Base-by-base conservation (phyloP, 2,113 vertebrate species). In the Camarhynchus parvulus region DNA sequence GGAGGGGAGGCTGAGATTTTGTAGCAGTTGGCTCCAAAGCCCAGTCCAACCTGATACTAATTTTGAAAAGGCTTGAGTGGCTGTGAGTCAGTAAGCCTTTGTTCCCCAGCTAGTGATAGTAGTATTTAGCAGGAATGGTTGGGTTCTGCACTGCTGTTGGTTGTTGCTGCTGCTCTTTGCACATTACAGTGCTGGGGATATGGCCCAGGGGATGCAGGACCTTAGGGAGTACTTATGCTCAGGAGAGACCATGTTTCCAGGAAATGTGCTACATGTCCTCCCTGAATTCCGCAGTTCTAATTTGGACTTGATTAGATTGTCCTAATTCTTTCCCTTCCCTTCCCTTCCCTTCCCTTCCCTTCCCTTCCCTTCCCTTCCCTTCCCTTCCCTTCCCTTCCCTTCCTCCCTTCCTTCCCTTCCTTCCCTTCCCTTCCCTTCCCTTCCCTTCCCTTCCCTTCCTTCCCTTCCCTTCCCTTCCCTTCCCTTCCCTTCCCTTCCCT, bases 181-280 rank as follows among this genome's bases (percentile, higher is more conserved):
- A 50, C 1, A 0, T 82, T 47, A 31, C 10, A 35, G 19, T 37
- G 20, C 37, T 80, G 35, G 21, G 77, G 41, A 22, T 41, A 27
- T 20, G n/a, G 31, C 10, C 12, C 24, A 2, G 1, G 14, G n/a
- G 37, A 15, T 11, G 3, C 41, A 70, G 50, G 61, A 50, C 30
- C 27, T 66, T 9, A 80, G 50, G 39, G n/a, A 85, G 13, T 9
- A 28, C 13, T n/a, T 37, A 23, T 39, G 21, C 44, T 56, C 1
- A 1, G 50, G 47, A 76, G 37, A 92, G 28, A 50, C 8, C 2
- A 0, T 0, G 0, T 59, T 63, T 62, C 37, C 75, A 64, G 52
- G 39, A 81, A 81, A 55, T 2, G 1, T 2, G 3, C 52, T 44
- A 37, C 10, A 4, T 61, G 5, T 61, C 15, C 61, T 95, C 46